phyloP scores from a whole-genome alignment of 2,888 invertebrate species.

The Hylaea fasciaria region DNA sequence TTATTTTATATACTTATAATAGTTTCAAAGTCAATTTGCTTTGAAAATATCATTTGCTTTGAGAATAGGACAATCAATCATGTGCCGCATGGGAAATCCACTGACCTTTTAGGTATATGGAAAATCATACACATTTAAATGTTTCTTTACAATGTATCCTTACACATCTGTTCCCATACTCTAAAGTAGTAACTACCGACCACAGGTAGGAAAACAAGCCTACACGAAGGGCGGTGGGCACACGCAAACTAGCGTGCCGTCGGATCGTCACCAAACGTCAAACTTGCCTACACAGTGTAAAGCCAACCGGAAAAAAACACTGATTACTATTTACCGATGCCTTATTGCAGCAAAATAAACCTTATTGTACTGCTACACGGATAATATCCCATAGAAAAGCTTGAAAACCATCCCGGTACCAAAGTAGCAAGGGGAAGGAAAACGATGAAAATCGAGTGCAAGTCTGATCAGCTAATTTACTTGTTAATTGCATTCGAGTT shows the following conservation, averaged over 20 bases:
- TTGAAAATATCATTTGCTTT: no score
- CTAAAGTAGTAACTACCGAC: constrained; percentile 45
- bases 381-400: constrained; percentile 3
- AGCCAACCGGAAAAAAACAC: constrained; percentile 61
- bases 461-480: constrained; percentile 56
- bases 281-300: constrained; percentile 62
- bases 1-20: no score
- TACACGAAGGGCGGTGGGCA: constrained; percentile 52
- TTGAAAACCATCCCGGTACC: not conserved
- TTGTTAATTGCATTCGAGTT: constrained; percentile 52
- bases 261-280: constrained; percentile 59
- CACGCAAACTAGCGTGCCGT: constrained; percentile 80
- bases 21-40: no score
- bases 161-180: constrained; percentile 45
- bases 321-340: constrained; percentile 54
- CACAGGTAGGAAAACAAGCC: constrained; percentile 53
- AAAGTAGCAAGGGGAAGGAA: constrained; percentile 32
- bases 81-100: no score
- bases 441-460: constrained; percentile 54
- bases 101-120: no score
- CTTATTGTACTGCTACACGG: constrained; percentile 39
- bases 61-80: no score
- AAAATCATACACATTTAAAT: not conserved
- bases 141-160: constrained; percentile 46
- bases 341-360: constrained; percentile 46